Evolutionary conservation across 2,797 vertebrate genomes (phyloP).

Genomic region (Cossypha dichroa): DNA sequence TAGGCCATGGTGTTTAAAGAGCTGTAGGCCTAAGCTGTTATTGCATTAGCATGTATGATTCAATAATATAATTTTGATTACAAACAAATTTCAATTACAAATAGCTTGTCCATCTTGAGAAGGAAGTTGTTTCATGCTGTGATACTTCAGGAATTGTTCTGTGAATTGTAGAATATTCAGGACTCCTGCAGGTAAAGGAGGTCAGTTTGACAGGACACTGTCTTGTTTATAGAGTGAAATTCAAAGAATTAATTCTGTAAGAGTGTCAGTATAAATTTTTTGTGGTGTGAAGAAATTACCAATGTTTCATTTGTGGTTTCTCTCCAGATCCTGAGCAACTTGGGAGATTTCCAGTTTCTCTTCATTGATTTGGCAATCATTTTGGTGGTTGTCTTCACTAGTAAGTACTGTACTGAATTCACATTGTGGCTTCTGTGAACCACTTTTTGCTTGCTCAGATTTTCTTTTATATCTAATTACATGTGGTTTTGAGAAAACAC

Average conservation of each 20-base stretch:
- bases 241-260: not conserved
- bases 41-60: not conserved
- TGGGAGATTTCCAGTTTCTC: constrained; percentile 98
- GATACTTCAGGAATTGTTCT: not conserved
- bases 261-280: not conserved
- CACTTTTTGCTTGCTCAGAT: not conserved
- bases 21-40: not conserved
- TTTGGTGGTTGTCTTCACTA: constrained; percentile 94
- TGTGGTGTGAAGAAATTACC: not conserved
- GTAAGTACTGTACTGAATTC: constrained; percentile 81
- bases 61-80: not conserved
- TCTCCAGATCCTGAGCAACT: constrained; percentile 90
- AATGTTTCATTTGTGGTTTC: not conserved
- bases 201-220: not conserved
- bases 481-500: not conserved
- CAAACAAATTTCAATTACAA: not conserved
- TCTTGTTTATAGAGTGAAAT: not conserved
- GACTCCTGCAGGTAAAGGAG: not conserved
- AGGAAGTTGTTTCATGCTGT: not conserved
- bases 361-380: constrained; percentile 98
- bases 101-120: not conserved
- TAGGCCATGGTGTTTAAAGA: not conserved
- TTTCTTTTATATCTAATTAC: not conserved
- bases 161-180: not conserved
- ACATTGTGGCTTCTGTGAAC: not conserved